Conservation (phyloP, 2,113 vertebrate species). For the Cinclus mexicanus region DNA sequence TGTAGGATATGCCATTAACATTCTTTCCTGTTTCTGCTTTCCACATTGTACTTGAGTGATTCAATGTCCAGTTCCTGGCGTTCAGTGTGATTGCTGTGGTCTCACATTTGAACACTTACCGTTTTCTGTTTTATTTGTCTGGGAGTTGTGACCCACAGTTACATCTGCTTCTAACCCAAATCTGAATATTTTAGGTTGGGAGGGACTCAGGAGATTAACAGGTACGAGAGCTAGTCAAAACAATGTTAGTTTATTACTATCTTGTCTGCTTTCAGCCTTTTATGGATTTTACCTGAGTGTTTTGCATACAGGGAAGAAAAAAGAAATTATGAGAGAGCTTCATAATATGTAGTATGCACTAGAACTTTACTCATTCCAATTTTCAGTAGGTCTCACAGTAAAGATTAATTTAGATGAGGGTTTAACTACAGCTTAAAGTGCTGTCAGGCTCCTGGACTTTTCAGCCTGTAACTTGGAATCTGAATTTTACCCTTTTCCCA, state of each 20-base stretch:
- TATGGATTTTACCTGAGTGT: neutral
- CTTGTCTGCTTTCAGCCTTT: neutral
- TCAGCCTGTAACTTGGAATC: neutral
- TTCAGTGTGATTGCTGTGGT: neutral
- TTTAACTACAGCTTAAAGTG: neutral
- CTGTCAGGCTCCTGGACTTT: neutral
- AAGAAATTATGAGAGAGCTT: neutral
- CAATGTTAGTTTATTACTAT: neutral
- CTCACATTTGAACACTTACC: neutral
- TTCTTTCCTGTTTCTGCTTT: neutral
- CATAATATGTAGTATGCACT: neutral
- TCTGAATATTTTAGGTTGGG: neutral
- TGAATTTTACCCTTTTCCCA: neutral
- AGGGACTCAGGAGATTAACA: neutral
- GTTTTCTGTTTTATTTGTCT: neutral
- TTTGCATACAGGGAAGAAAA: neutral
- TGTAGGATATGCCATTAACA: neutral
- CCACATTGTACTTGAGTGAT: neutral
- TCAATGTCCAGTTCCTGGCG: neutral
- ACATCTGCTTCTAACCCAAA: neutral
- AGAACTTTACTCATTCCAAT: neutral
- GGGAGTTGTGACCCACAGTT: neutral
- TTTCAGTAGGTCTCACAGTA: neutral
- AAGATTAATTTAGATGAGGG: neutral
- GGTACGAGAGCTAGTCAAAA: neutral